Conservation (phyloP, 1,140 invertebrate species). For the Caenorhabditis latens region DNA sequence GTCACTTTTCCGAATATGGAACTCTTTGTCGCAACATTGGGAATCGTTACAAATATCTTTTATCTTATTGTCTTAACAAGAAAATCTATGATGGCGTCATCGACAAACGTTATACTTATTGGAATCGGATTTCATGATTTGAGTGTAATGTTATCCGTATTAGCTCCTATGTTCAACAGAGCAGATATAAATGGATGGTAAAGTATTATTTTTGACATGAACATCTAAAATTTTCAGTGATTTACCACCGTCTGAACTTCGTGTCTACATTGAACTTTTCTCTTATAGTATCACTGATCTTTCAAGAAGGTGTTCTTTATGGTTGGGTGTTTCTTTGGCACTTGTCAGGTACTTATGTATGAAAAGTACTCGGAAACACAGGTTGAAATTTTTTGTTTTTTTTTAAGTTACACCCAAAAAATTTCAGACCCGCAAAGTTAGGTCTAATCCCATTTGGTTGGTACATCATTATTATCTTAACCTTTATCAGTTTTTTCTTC, state of each 20-base stretch:
- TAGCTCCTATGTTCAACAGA: background rate
- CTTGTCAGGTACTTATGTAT: background rate
- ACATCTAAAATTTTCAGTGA: background rate
- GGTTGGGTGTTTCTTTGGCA: background rate
- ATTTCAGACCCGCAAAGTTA: background rate
- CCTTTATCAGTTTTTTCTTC: background rate
- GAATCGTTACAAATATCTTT: background rate
- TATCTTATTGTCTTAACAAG: background rate
- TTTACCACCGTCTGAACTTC: background rate
- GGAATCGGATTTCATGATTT: background rate
- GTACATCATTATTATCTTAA: background rate
- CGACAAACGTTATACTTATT: background rate
- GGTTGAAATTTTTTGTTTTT: too few species aligned
- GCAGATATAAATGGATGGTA: background rate
- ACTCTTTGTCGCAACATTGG: background rate
- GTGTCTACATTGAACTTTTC: background rate
- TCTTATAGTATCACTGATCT: background rate
- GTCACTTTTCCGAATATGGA: background rate
- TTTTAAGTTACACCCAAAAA: too few species aligned
- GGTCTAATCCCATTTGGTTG: background rate
- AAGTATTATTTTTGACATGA: background rate
- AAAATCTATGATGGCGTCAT: background rate
- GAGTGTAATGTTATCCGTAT: background rate
- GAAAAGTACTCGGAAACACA: background rate
- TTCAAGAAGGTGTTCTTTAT: background rate